Evolutionary conservation across 30 jellyfish, hydroid and myxozoan genomes (phyloP).

Genomic region (Hydractinia symbiolongicarpus): DNA sequence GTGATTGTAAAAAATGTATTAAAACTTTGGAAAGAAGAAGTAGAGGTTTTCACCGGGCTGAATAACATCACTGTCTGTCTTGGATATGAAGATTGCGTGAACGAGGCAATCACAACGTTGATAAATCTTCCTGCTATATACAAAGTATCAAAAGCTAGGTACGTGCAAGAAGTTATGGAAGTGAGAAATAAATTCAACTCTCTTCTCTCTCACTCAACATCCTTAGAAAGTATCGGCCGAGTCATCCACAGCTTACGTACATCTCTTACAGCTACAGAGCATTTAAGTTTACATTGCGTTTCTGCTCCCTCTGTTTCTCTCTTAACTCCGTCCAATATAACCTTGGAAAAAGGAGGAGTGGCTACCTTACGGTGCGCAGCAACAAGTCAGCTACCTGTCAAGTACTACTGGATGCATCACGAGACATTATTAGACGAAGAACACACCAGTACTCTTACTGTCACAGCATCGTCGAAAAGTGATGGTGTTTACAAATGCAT

Average conservation of each 20-base stretch:
- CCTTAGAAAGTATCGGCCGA: no score
- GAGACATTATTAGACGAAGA: not conserved
- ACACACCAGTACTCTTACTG: not conserved
- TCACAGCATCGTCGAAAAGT: not conserved
- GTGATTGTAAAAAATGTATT: not conserved
- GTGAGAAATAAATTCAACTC: not conserved
- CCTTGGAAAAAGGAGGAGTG: not conserved
- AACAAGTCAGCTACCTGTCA: conserved; percentile 19
- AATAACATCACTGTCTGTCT: conserved; percentile 20
- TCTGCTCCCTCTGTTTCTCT: not conserved
- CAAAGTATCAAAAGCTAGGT: not conserved
- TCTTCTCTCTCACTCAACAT: not conserved
- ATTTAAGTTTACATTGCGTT: conserved; percentile 10
- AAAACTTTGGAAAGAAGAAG: conserved; percentile 23
- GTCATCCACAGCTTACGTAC: not conserved
- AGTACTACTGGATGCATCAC: conserved; percentile 19
- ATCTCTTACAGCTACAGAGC: not conserved
- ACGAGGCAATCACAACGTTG: not conserved
- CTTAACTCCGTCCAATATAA: not conserved
- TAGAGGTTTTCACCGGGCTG: conserved; percentile 24
- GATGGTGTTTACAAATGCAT: not conserved
- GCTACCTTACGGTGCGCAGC: conserved; percentile 12
- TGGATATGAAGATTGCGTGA: conserved; percentile 31
- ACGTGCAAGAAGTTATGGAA: not conserved
- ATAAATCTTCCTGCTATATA: not conserved